Evolutionary conservation across 64 coral and sea anemone genomes (phyloP).

Genomic region (Montipora foliosa): DNA sequence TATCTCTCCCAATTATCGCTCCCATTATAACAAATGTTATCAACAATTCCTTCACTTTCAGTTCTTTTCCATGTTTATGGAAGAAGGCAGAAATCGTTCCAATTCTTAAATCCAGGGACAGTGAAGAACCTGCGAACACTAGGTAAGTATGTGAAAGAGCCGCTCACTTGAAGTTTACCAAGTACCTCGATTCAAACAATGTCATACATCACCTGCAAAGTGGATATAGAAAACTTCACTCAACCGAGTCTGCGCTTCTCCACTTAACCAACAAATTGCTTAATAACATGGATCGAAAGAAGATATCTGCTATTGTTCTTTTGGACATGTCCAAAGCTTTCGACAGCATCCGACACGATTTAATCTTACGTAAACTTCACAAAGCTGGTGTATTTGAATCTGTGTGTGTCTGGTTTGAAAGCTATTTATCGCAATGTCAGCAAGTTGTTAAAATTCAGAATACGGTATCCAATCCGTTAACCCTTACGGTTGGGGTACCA

Average conservation of each 20-base stretch:
- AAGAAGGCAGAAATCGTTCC: constrained; percentile 39
- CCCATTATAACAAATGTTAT: constrained; percentile 56
- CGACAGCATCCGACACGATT: constrained; percentile 36
- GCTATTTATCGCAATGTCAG: constrained; percentile 14
- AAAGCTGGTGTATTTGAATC: constrained; percentile 29
- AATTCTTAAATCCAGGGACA: constrained; percentile 18
- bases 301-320: constrained; percentile 17
- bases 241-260: too few relatives aligned
- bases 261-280: background rate
- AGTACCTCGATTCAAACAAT: background rate
- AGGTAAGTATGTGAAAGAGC: too few relatives aligned
- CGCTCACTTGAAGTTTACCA: too few relatives aligned
- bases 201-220: constrained; percentile 1
- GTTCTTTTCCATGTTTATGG: constrained; percentile 43
- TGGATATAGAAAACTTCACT: background rate
- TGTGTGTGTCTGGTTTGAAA: constrained; percentile 26
- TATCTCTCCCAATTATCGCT: constrained; percentile 42
- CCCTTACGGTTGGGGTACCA: background rate
- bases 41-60: constrained; percentile 42
- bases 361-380: constrained; percentile 19
- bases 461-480: too few relatives aligned
- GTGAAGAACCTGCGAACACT: constrained; percentile 19
- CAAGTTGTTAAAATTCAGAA: too few relatives aligned
- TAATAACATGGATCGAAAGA: constrained; percentile 34
- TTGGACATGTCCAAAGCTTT: constrained; percentile 51